These are phyloP conservation scores for Stichopus horrens DNA, from an alignment of 53 echinoderm and acorn worm species.

Conservation along the genomic window DNA sequence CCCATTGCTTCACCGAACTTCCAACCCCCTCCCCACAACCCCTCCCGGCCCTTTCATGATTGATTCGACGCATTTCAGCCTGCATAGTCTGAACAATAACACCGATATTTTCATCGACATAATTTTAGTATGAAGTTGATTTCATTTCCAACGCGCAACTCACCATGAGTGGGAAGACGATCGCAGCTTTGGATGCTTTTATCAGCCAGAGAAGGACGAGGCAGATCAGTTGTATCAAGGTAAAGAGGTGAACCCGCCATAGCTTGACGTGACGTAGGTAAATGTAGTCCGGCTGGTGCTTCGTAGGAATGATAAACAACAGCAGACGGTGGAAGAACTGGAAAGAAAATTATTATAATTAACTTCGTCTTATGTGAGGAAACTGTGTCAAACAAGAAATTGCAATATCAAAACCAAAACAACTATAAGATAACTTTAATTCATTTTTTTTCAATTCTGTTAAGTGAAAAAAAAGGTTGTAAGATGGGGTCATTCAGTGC, in stretches of 20 bases:
- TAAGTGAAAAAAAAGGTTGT: too few relatives aligned
- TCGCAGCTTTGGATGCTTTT: constrained; percentile 82
- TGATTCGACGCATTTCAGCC: neutral
- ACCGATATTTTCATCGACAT: neutral
- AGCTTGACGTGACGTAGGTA: constrained; percentile 90
- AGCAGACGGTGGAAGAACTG: constrained; percentile 86
- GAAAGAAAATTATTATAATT: neutral
- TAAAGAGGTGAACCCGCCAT: constrained; percentile 93
- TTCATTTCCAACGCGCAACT: neutral
- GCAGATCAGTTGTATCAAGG: constrained; percentile 80
- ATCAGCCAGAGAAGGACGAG: constrained; percentile 86
- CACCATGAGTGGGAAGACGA: constrained; percentile 96
- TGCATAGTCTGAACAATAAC: neutral
- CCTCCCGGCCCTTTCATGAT: neutral
- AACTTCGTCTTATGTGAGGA: too few relatives aligned
- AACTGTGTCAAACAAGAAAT: too few relatives aligned
- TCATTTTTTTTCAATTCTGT: too few relatives aligned
- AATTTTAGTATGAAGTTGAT: neutral
- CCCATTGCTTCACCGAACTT: too few relatives aligned
- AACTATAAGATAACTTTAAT: too few relatives aligned
- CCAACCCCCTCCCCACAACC: neutral
- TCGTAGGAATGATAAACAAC: constrained; percentile 80
- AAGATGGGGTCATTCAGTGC: too few relatives aligned
- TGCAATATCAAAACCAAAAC: too few relatives aligned
- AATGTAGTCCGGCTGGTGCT: constrained; percentile 88